Evolutionary conservation across 2,113 vertebrate species (phyloP).

Genomic region (Gymnarchus niloticus): DNA sequence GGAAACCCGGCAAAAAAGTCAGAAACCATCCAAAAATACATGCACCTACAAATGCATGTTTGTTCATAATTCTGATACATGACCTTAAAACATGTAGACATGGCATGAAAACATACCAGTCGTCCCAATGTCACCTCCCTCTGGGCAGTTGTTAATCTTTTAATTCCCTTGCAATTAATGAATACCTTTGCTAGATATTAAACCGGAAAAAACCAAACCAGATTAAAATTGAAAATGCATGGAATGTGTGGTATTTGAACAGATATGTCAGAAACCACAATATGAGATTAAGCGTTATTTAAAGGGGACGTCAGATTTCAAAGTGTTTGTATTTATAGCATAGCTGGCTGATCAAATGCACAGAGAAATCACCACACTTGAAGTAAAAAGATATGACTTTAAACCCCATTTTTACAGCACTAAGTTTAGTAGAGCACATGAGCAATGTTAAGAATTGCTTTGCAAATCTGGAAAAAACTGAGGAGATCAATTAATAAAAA

Average conservation of each 20-base stretch:
- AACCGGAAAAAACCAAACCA: background rate
- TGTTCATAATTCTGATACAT: background rate
- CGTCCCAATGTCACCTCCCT: background rate
- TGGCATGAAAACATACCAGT: background rate
- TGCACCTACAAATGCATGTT: background rate
- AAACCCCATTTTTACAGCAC: background rate
- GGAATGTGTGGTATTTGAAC: background rate
- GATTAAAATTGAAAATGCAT: background rate
- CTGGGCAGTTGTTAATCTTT: background rate
- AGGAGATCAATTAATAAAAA: background rate
- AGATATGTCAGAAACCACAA: background rate
- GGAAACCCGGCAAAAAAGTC: slow-evolving; percentile 18
- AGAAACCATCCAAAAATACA: background rate
- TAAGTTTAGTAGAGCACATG: background rate
- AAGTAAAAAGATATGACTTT: background rate
- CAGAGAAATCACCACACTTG: background rate
- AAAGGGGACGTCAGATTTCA: background rate
- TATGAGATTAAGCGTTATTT: background rate
- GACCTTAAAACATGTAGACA: background rate
- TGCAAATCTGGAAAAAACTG: background rate
- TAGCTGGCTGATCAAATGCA: background rate
- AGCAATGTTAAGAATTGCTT: too few species aligned
- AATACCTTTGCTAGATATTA: background rate
- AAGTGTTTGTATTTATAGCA: background rate
- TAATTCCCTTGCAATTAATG: background rate